Evolutionary conservation across 1,140 invertebrate species (phyloP).

Genomic region (Caenorhabditis brenneri): DNA sequence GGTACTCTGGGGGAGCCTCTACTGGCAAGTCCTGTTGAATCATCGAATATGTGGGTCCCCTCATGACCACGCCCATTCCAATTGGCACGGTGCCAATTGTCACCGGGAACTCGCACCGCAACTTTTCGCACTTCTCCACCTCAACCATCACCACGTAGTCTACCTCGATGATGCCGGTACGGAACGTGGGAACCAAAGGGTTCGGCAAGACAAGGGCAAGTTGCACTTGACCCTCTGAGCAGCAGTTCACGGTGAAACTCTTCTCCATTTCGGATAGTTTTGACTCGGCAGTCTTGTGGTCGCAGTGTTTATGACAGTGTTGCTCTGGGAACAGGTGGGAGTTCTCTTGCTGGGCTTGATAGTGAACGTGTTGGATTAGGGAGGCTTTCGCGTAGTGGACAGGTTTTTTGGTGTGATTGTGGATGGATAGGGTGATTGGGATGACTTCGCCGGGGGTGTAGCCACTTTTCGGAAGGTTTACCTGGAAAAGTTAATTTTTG

Average conservation of each 20-base stretch:
- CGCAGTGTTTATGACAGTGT: conserved; percentile 4
- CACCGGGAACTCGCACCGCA: neutral
- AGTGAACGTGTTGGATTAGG: neutral
- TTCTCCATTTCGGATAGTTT: neutral
- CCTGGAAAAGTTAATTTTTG: neutral
- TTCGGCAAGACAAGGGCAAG: neutral
- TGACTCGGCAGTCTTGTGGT: neutral
- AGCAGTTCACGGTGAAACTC: neutral
- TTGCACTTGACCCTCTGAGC: neutral
- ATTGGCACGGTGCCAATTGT: neutral
- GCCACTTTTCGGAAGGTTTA: neutral
- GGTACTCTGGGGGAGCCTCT: neutral
- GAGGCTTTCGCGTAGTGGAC: neutral
- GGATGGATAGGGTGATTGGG: neutral
- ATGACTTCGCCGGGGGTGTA: neutral
- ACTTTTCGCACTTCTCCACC: neutral
- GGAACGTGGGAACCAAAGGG: neutral
- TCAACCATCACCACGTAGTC: neutral
- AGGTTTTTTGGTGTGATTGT: conserved; percentile 1
- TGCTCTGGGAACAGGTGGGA: neutral
- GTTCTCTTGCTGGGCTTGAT: neutral
- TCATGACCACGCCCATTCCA: neutral
- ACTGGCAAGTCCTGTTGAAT: neutral
- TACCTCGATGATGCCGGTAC: neutral
- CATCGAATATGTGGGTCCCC: neutral